Evolutionary conservation across 2,888 invertebrate species (phyloP).

Genomic region (Drosophila histrio): DNA sequence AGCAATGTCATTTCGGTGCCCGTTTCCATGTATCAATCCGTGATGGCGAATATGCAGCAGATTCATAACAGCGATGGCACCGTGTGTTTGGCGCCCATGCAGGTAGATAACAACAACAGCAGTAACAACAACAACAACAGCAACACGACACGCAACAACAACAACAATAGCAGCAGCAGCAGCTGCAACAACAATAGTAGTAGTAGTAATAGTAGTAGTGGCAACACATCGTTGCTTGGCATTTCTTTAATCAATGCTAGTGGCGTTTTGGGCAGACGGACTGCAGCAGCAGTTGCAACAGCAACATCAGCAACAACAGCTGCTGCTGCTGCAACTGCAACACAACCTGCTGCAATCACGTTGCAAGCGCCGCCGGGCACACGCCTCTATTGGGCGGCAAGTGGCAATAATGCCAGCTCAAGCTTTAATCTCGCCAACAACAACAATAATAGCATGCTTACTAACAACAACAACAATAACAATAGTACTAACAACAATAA

Average conservation of each 20-base stretch:
- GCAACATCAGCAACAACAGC: slow-evolving; percentile 9
- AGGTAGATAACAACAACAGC: slow-evolving; percentile 86
- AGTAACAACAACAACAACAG: slow-evolving; percentile 25
- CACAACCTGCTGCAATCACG: slow-evolving; percentile 33
- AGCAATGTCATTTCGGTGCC: slow-evolving; percentile 98
- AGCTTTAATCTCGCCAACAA: slow-evolving; percentile 60
- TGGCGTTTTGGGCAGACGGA: slow-evolving; percentile 38
- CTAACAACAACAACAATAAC: slow-evolving; percentile 63
- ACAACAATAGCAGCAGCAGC: slow-evolving; percentile 30
- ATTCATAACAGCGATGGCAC: slow-evolving; percentile 91
- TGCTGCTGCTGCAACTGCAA: slow-evolving; percentile 24
- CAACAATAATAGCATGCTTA: slow-evolving; percentile 59
- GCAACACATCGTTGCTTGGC: slow-evolving; percentile 33
- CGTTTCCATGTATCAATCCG: slow-evolving; percentile 98
- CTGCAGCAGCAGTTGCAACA: slow-evolving; percentile 13
- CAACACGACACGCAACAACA: slow-evolving; percentile 13
- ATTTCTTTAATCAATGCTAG: slow-evolving; percentile 47
- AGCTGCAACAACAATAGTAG: slow-evolving; percentile 12
- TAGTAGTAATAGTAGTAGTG: background rate
- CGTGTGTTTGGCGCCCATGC: slow-evolving; percentile 93
- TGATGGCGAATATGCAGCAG: slow-evolving; percentile 95
- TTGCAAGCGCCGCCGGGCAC: slow-evolving; percentile 42
- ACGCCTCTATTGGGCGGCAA: slow-evolving; percentile 51
- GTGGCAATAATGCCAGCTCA: slow-evolving; percentile 24
- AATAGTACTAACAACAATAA: slow-evolving; percentile 60